Base-by-base conservation (phyloP, 1,140 invertebrate species). In the Lerema accius region DNA sequence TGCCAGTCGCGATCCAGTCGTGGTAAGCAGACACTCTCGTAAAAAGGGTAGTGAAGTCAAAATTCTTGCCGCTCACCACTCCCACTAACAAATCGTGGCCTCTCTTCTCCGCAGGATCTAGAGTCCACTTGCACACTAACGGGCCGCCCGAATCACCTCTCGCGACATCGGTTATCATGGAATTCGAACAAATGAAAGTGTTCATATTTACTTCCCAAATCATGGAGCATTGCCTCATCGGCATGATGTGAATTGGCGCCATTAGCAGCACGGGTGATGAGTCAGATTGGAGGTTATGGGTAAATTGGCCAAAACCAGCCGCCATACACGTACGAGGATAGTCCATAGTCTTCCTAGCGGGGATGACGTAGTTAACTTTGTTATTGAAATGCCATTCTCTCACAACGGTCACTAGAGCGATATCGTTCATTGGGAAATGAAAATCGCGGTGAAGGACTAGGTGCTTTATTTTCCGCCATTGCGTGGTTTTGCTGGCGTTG, bases 121-220 rank as follows among this genome's bases (percentile, higher is more conserved):
- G 11, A 0, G 80, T 84, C 4, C 51, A 56, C 0, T 28, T 65
- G 35, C 86, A 89, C 1, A 64, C 66, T 17, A 89, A 59, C 10
- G 86, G 86, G 0, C 86, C 82, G 0, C 84, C 84, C 4, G 86
- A 85, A 39, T 86, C 86, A 0, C 86, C 84, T 13, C 55, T 64
- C 4, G 75, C 65, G 0, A 86, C 78, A 53, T 86, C 86, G 1
- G 73, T 59, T 0, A 77, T 6, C 0, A 65, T 50, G 0, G 84
- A 76, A 56, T 76, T 63, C 0, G 81, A 76, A 64, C 86, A 89
- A 39, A 89, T 63, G 39, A 76, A 86, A 0, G 51, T 65, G 59
- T 77, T 71, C 86, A 89, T 89, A 49, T 80, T 67, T 62, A 84
- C 77, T 15, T 83, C 75, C 84, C 84, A 89, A 0, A 82, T 23